Evolutionary conservation across 2,888 invertebrate genomes (phyloP).

Genomic region (Pinctada fucata): DNA sequence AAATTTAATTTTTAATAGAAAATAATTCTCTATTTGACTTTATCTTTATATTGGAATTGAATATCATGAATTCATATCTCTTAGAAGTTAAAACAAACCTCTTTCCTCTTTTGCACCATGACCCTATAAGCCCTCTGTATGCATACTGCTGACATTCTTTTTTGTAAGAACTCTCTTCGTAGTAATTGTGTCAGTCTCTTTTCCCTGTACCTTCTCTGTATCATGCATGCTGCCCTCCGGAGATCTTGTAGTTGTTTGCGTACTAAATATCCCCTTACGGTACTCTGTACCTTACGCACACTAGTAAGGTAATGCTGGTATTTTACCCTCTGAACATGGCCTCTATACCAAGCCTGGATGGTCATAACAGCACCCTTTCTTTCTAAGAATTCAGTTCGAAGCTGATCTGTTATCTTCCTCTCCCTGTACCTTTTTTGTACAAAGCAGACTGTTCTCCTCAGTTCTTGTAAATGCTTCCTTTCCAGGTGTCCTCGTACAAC

Average conservation of each 20-base stretch:
- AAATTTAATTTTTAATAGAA: too few relatives aligned
- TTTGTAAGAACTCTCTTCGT: too few relatives aligned
- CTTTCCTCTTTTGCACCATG: constrained; percentile 3
- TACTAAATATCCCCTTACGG: too few relatives aligned
- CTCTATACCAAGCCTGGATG: constrained; percentile 30
- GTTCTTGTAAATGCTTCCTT: constrained; percentile 14
- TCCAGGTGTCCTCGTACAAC: constrained; percentile 34
- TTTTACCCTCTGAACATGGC: background rate
- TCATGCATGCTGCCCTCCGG: too few relatives aligned
- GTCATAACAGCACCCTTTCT: background rate
- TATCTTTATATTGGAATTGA: too few relatives aligned
- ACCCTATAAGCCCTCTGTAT: constrained; percentile 56
- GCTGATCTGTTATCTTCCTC: background rate
- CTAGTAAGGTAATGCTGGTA: background rate
- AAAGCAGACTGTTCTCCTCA: constrained; percentile 4
- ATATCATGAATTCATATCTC: too few relatives aligned
- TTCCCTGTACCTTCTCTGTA: too few relatives aligned
- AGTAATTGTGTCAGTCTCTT: too few relatives aligned
- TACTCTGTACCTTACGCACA: too few relatives aligned
- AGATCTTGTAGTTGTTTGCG: too few relatives aligned
- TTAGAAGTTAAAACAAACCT: too few relatives aligned
- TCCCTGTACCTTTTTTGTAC: constrained; percentile 34
- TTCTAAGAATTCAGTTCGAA: constrained; percentile 9
- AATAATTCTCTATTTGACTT: too few relatives aligned
- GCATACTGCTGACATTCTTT: constrained; percentile 30